phyloP scores from a whole-genome alignment of 2,797 vertebrate genomes.

The Rhinatrema bivittatum region DNA sequence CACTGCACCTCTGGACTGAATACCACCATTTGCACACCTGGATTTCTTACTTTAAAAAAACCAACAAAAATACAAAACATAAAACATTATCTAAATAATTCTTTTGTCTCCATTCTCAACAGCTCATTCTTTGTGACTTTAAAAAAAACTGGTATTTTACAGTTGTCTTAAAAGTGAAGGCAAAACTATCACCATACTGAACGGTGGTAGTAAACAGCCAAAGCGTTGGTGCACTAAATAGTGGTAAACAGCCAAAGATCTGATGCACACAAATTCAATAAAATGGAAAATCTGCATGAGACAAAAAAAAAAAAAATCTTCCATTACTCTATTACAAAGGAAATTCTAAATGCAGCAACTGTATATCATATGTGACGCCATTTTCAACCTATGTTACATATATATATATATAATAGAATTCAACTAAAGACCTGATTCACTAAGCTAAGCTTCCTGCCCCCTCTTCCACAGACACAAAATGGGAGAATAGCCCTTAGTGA shows the following conservation, averaged over 20 bases:
- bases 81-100: constrained; percentile 25
- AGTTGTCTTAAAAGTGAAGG: constrained; percentile 2
- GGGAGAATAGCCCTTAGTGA: too few relatives aligned
- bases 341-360: constrained; percentile 26
- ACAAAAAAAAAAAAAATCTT: constrained; percentile 20
- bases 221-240: constrained; percentile 25
- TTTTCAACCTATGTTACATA: constrained; percentile 23
- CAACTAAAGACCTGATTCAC: constrained; percentile 10
- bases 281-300: constrained; percentile 11
- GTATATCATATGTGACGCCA: constrained; percentile 13
- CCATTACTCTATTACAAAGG: constrained; percentile 9
- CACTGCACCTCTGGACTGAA: constrained; percentile 35
- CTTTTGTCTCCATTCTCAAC: constrained; percentile 30
- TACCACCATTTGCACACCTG: constrained; percentile 36
- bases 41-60: constrained; percentile 6
- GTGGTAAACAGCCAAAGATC: constrained; percentile 30
- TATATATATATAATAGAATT: constrained; percentile 20
- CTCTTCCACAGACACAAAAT: too few relatives aligned
- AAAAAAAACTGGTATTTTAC: constrained; percentile 8
- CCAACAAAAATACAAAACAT: too few relatives aligned
- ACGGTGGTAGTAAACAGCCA: constrained; percentile 8
- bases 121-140: constrained; percentile 29
- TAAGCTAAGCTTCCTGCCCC: too few relatives aligned
- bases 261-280: constrained; percentile 24
- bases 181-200: background rate